A percentile compares a stretch with the other conserved stretches of the same genome.
phyloP scores from a whole-genome alignment of 2,113 vertebrate species.

The Ammodramus savannarum region DNA sequence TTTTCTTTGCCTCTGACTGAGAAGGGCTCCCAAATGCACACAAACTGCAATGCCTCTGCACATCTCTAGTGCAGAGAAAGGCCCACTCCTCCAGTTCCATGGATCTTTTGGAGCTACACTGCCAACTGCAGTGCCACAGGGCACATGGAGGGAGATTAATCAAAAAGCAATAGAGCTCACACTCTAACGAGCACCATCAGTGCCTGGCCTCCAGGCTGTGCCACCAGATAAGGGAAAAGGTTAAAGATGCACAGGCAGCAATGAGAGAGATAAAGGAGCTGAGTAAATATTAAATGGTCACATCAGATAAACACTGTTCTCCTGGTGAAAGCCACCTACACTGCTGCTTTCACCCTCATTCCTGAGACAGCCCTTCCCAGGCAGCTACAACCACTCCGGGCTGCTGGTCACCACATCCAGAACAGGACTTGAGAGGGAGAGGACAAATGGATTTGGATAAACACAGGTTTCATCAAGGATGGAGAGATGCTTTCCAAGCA shows the following conservation, averaged over 20 bases:
- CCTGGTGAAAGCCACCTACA: neutral
- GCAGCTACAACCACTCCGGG: neutral
- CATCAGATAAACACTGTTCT: neutral
- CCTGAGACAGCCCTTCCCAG: neutral
- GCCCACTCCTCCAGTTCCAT: neutral
- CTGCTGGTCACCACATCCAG: neutral
- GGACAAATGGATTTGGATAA: neutral
- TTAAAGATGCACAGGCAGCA: neutral
- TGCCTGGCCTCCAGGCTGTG: neutral
- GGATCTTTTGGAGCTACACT: neutral
- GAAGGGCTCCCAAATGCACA: neutral
- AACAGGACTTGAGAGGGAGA: neutral
- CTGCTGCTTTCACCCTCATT: neutral
- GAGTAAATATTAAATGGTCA: neutral
- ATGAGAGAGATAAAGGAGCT: neutral
- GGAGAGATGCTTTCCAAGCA: neutral
- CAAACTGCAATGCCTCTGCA: neutral
- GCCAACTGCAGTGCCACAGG: neutral
- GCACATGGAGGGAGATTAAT: neutral
- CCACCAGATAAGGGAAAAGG: neutral
- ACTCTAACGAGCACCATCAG: neutral
- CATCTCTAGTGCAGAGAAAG: neutral
- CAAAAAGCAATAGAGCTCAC: neutral
- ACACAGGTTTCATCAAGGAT: neutral
- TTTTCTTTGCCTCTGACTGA: neutral